Conservation (phyloP, 2,113 vertebrate genomes). For the Nansenia antarctica region DNA sequence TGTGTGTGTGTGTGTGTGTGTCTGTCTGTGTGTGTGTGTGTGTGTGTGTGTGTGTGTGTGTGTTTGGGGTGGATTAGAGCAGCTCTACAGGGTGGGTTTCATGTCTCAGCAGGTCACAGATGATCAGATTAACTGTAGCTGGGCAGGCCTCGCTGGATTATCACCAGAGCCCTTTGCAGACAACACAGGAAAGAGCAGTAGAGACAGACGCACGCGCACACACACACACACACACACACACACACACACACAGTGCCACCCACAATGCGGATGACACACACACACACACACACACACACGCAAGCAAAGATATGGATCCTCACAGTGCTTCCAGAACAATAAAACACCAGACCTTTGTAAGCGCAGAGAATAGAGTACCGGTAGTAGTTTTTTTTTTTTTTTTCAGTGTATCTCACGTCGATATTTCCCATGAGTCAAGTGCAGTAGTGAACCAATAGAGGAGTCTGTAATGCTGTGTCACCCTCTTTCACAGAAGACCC, state of each 20-base stretch:
- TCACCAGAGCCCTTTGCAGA: conserved; percentile 16
- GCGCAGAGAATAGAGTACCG: neutral
- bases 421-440: neutral
- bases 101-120: conserved; percentile 73
- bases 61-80: conserved; percentile 58
- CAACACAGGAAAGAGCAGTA: neutral
- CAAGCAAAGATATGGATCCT: neutral
- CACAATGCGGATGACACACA: neutral
- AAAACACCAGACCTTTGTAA: neutral
- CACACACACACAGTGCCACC: neutral
- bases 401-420: neutral
- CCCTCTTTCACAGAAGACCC: neutral
- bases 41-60: conserved; percentile 29
- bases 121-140: conserved; percentile 71
- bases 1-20: conserved; percentile 8
- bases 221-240: conserved; percentile 5
- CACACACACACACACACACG: neutral
- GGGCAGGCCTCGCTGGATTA: conserved; percentile 59
- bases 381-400: too few relatives aligned
- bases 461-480: too few relatives aligned
- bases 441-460: too few relatives aligned
- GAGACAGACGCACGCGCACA: neutral
- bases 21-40: neutral
- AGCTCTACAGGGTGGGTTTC: conserved; percentile 62
- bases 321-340: neutral